A percentile compares a stretch with the other conserved stretches of the same genome.
phyloP scores from a whole-genome alignment of 2,888 invertebrate species.

The Steinernema carpocapsae region DNA sequence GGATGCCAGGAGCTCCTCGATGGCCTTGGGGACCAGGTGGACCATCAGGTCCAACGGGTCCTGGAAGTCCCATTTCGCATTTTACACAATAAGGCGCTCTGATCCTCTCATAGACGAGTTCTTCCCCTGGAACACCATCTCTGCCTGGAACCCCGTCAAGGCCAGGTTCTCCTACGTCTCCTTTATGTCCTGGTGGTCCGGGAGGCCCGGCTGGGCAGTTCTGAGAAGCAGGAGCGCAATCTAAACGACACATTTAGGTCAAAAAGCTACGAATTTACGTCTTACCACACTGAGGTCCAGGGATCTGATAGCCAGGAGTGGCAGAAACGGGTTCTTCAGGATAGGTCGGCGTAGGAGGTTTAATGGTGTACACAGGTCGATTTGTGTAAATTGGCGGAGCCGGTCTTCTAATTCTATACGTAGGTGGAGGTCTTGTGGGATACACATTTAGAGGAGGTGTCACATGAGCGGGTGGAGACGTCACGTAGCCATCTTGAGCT shows the following conservation, averaged over 20 bases:
- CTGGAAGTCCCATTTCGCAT: background rate
- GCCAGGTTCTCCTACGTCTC: conserved; percentile 5
- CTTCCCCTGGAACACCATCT: conserved; percentile 3
- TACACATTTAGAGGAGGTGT: background rate
- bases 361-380: background rate
- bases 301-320: background rate
- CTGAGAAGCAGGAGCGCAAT: background rate
- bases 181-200: conserved; percentile 7
- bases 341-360: background rate
- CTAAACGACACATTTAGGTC: background rate
- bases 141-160: background rate
- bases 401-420: too few relatives aligned
- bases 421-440: background rate
- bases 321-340: background rate
- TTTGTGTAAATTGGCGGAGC: background rate
- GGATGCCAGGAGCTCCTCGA: background rate
- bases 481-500: background rate
- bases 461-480: background rate
- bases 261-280: background rate
- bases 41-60: conserved; percentile 1
- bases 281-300: too few relatives aligned
- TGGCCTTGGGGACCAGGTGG: background rate
- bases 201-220: conserved; percentile 16
- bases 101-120: conserved; percentile 20
- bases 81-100: conserved; percentile 1